Conservation (phyloP, 2,113 vertebrate genomes). For the Eleginops maclovinus region DNA sequence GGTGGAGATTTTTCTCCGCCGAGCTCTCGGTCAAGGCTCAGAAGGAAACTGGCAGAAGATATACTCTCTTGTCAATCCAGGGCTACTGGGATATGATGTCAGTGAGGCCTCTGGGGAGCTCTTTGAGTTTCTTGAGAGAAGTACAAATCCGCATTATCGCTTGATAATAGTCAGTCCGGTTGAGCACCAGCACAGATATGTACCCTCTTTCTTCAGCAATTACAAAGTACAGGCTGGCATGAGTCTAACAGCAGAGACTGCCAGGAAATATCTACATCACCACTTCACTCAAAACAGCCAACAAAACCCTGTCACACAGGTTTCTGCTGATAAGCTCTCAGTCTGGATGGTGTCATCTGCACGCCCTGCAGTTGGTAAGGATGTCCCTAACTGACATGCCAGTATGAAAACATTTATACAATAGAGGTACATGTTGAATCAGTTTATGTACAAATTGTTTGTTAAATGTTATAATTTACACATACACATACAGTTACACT, state of each 20-base stretch:
- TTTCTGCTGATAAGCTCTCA: constrained; percentile 76
- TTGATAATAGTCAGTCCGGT: constrained; percentile 79
- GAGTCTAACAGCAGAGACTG: constrained; percentile 36
- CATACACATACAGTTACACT: background rate
- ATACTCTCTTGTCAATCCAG: constrained; percentile 81
- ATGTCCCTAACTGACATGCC: background rate
- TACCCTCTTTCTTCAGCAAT: constrained; percentile 83
- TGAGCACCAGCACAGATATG: constrained; percentile 80
- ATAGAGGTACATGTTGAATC: background rate
- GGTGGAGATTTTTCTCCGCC: constrained; percentile 84
- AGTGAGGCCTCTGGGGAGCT: constrained; percentile 75
- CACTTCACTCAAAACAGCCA: constrained; percentile 68
- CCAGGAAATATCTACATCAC: constrained; percentile 70
- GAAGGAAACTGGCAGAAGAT: constrained; percentile 74
- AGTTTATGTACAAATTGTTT: background rate
- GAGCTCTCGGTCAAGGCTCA: constrained; percentile 71
- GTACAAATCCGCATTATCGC: constrained; percentile 67
- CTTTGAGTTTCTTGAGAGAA: constrained; percentile 75
- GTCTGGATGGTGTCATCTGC: constrained; percentile 82
- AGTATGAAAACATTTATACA: background rate
- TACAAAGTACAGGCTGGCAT: constrained; percentile 76
- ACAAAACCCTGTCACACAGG: constrained; percentile 13
- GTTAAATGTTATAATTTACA: background rate
- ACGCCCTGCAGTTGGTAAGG: constrained; percentile 83
- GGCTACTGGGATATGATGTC: constrained; percentile 82